phyloP scores from a whole-genome alignment of 2,888 invertebrate genomes.

The Notodonta ziczac region DNA sequence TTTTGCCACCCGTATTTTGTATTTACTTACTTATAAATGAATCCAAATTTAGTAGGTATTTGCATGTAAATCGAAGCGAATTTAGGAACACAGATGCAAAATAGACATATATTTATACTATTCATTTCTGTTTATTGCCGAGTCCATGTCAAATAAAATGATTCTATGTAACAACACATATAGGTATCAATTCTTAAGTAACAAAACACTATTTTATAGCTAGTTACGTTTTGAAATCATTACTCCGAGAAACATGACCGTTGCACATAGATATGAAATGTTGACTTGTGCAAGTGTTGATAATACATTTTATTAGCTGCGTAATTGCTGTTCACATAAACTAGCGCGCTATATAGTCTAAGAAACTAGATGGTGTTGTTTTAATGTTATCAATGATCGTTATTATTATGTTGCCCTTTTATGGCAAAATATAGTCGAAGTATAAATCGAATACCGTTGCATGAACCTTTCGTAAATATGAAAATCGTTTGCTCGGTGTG shows the following conservation, averaged over 20 bases:
- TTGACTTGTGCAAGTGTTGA: conserved; percentile 2
- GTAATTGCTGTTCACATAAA: neutral
- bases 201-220: neutral
- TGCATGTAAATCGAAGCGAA: no score
- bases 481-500: no score
- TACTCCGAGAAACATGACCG: neutral
- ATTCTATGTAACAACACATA: neutral
- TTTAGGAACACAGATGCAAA: no score
- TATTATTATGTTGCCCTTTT: neutral
- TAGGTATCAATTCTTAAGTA: neutral
- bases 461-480: no score
- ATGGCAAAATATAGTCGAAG: neutral
- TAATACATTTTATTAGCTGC: conserved; percentile 1
- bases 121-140: neutral
- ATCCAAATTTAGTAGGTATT: no score
- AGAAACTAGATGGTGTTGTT: neutral
- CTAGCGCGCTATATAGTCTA: no score
- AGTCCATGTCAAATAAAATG: no score
- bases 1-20: no score
- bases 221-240: neutral
- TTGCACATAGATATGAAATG: neutral
- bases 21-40: no score
- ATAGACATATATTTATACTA: neutral
- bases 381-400: neutral
- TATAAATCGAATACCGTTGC: neutral